A percentile compares a stretch with the other conserved stretches of the same genome.
phyloP scores from a whole-genome alignment of 2,797 vertebrate species.

The Scolopax rusticola region DNA sequence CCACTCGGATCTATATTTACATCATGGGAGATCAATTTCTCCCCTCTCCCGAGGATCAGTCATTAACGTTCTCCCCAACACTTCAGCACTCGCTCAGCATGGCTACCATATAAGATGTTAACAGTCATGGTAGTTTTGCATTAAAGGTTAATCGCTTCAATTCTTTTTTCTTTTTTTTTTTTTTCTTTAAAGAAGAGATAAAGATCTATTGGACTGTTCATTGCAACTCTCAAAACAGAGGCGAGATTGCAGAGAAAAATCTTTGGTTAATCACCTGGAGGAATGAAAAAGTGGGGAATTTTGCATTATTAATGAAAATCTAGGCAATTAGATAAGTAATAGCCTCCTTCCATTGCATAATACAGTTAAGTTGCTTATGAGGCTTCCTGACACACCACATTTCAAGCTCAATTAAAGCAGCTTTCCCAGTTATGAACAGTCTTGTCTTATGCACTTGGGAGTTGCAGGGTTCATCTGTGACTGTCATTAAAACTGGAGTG shows the following conservation, averaged over 20 bases:
- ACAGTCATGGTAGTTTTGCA: slow-evolving; percentile 28
- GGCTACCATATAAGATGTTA: slow-evolving; percentile 19
- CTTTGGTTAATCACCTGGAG: slow-evolving; percentile 59
- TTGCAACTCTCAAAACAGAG: slow-evolving; percentile 50
- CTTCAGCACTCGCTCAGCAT: slow-evolving; percentile 38
- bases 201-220: slow-evolving; percentile 46
- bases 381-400: not conserved
- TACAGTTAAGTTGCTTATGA: slow-evolving; percentile 33
- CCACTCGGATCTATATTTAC: not conserved
- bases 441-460: not conserved
- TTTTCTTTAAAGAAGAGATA: not conserved
- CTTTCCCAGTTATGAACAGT: not conserved
- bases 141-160: slow-evolving; percentile 75
- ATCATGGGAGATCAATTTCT: not conserved
- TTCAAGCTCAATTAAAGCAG: slow-evolving; percentile 43
- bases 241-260: not conserved
- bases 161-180: not conserved
- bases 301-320: slow-evolving; percentile 65
- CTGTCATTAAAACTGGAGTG: slow-evolving; percentile 23
- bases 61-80: slow-evolving; percentile 66
- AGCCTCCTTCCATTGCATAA: not conserved
- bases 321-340: slow-evolving; percentile 68
- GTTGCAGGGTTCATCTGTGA: not conserved
- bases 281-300: slow-evolving; percentile 36
- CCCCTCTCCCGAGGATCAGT: slow-evolving; percentile 45